Evolutionary conservation across 2,888 invertebrate species (phyloP).

Genomic region (Campoletis raptor): DNA sequence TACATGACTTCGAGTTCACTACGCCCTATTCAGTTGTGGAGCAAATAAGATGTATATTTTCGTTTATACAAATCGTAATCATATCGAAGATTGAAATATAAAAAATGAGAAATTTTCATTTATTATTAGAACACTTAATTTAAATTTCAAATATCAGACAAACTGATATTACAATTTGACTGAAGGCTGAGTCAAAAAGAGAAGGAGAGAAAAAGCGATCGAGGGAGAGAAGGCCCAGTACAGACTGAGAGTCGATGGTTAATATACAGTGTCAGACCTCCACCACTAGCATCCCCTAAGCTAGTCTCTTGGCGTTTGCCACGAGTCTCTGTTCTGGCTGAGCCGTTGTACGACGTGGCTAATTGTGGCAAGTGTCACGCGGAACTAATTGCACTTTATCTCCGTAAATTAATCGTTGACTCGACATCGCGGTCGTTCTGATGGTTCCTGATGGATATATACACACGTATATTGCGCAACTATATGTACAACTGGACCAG

Average conservation of each 20-base stretch:
- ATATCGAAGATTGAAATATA: not conserved
- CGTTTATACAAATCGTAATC: not conserved
- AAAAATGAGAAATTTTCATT: too few relatives aligned
- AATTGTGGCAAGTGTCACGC: constrained; percentile 79
- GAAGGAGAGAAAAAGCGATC: constrained; percentile 4
- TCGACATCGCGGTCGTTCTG: constrained; percentile 65
- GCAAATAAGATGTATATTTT: not conserved
- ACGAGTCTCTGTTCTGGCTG: constrained; percentile 31
- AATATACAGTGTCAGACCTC: constrained; percentile 44
- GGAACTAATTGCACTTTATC: constrained; percentile 81
- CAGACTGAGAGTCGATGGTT: constrained; percentile 28
- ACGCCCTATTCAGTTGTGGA: not conserved
- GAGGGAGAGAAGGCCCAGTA: not conserved
- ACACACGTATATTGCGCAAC: not conserved
- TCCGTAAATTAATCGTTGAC: constrained; percentile 80
- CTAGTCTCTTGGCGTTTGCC: constrained; percentile 33
- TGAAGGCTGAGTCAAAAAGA: not conserved
- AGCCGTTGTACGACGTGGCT: constrained; percentile 68
- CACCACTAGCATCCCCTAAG: constrained; percentile 23
- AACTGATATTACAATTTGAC: too few relatives aligned
- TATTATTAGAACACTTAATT: too few relatives aligned
- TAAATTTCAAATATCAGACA: too few relatives aligned
- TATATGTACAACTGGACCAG: constrained; percentile 70
- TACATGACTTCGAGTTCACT: not conserved
- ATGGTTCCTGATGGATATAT: constrained; percentile 30